phyloP scores from a whole-genome alignment of 2,888 invertebrate species.

The Tipula lateralis region DNA sequence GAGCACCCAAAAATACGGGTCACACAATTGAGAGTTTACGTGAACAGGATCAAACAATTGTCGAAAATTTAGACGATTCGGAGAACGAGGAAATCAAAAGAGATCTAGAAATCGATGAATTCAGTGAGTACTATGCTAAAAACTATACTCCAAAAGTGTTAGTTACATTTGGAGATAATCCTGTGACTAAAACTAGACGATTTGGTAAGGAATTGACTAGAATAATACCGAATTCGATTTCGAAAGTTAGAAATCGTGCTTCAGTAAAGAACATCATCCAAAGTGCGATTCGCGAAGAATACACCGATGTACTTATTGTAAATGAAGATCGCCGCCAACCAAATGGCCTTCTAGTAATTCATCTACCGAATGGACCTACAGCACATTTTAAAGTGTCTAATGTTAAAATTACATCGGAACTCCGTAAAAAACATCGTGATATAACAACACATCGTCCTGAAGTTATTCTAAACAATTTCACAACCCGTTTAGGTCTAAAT shows the following conservation, averaged over 20 bases:
- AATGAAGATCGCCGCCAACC: constrained; percentile 92
- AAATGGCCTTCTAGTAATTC: constrained; percentile 86
- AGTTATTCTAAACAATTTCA: constrained; percentile 92
- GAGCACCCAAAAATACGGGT: constrained; percentile 65
- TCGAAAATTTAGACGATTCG: constrained; percentile 68
- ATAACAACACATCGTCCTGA: constrained; percentile 88
- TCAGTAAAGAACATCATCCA: constrained; percentile 90
- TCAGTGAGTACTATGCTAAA: constrained; percentile 78
- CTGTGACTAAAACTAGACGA: constrained; percentile 79
- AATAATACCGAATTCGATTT: constrained; percentile 87
- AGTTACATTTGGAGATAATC: constrained; percentile 93
- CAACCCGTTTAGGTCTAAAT: constrained; percentile 85
- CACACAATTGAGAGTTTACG: constrained; percentile 91
- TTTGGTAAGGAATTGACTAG: constrained; percentile 88
- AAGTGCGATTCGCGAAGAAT: constrained; percentile 72
- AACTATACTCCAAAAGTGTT: constrained; percentile 89
- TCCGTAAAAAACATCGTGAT: constrained; percentile 72
- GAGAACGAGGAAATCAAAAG: constrained; percentile 69
- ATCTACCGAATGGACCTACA: constrained; percentile 95
- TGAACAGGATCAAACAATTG: constrained; percentile 85
- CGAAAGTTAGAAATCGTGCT: constrained; percentile 80
- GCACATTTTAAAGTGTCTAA: constrained; percentile 93
- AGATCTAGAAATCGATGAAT: constrained; percentile 79
- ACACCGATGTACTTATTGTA: constrained; percentile 84
- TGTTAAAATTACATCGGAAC: constrained; percentile 82